Percentiles rank a stretch among this genome's conserved stretches.
Conservation (phyloP, 2,888 invertebrate species). For the Halocaridina rubra region DNA sequence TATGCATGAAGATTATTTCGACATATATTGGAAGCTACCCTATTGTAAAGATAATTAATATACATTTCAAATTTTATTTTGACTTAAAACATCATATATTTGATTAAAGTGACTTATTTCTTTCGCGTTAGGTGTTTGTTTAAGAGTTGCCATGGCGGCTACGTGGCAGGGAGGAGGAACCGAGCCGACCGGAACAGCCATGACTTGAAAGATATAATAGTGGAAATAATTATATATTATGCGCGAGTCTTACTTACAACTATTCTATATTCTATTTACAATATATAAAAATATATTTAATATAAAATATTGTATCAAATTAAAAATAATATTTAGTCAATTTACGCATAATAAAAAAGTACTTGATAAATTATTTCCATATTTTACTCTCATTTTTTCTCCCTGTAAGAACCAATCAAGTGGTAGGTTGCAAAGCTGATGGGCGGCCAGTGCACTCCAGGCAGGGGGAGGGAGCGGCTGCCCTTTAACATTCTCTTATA, state of each 20-base stretch:
- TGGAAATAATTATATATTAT: too few species aligned
- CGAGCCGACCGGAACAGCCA: conserved; percentile 47
- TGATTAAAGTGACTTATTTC: background rate
- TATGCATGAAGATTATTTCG: too few species aligned
- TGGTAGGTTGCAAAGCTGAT: background rate
- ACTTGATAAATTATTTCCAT: background rate
- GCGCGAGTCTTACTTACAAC: too few species aligned
- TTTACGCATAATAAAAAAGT: background rate
- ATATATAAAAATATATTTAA: background rate
- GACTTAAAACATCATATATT: background rate
- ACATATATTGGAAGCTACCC: too few species aligned
- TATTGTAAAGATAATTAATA: too few species aligned
- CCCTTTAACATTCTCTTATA: background rate
- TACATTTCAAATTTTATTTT: too few species aligned
- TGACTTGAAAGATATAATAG: background rate
- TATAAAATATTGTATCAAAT: background rate
- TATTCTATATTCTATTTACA: too few species aligned
- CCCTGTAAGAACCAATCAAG: conserved; percentile 7
- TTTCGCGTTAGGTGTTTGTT: conserved; percentile 56
- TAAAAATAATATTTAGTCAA: background rate
- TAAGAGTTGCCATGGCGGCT: conserved; percentile 56
- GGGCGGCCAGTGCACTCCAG: conserved; percentile 51
- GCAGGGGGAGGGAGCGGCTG: conserved; percentile 54
- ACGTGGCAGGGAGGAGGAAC: conserved; percentile 54
- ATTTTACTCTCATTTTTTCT: background rate